These are phyloP conservation scores for Australoheros scitulus DNA, from an alignment of 2,113 vertebrate genomes.

Conservation along the genomic window DNA sequence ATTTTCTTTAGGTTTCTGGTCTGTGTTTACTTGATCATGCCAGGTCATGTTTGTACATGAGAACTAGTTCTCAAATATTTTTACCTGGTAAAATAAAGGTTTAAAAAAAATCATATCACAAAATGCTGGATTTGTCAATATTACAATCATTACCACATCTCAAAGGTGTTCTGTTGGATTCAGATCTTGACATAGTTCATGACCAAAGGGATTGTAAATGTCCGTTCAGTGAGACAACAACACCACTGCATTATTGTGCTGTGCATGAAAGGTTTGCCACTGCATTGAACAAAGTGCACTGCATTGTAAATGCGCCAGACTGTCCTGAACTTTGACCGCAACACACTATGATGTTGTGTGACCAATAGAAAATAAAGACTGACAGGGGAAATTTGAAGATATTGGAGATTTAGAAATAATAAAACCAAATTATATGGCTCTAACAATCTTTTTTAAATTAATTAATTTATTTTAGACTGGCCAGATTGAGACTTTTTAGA, in stretches of 20 bases:
- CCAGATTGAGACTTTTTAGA: no score
- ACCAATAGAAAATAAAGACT: no score
- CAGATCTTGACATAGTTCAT: neutral
- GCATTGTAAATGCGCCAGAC: neutral
- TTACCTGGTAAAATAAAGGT: no score
- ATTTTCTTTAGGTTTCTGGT: no score
- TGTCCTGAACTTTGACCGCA: neutral
- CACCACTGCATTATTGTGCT: neutral
- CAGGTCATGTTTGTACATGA: no score
- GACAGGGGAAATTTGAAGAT: neutral
- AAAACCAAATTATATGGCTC: neutral
- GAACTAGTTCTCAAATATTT: no score
- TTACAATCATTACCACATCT: neutral
- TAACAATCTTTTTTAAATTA: no score
- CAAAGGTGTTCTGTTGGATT: neutral
- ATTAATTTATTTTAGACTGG: no score
- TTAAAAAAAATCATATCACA: neutral
- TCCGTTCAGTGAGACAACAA: accelerated
- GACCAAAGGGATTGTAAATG: neutral
- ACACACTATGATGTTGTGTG: no score
- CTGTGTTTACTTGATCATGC: neutral
- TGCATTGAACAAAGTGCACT: neutral
- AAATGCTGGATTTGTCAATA: neutral
- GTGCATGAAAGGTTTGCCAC: neutral
- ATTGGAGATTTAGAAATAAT: neutral